Conservation (phyloP, 2,888 invertebrate species). For the Empis stercorea region DNA sequence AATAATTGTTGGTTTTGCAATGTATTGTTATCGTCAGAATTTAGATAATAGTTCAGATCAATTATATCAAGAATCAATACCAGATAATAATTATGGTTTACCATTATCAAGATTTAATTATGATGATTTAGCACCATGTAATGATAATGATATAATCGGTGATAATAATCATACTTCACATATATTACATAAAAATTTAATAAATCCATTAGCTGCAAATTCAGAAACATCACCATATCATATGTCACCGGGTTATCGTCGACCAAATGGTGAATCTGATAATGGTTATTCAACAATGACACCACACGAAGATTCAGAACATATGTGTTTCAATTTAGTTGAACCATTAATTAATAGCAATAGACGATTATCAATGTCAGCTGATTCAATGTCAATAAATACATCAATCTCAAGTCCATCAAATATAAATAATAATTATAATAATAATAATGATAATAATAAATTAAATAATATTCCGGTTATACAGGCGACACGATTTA, state of each 20-base stretch:
- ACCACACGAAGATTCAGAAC: slow-evolving; percentile 80
- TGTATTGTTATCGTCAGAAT: slow-evolving; percentile 72
- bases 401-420: slow-evolving; percentile 39
- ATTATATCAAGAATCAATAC: slow-evolving; percentile 40
- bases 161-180: slow-evolving; percentile 34
- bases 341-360: slow-evolving; percentile 46
- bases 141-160: slow-evolving; percentile 37
- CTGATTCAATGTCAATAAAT: slow-evolving; percentile 44
- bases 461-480: slow-evolving; percentile 10
- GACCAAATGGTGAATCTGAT: slow-evolving; percentile 60
- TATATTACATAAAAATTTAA: slow-evolving; percentile 41
- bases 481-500: slow-evolving; percentile 35
- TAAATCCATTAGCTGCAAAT: slow-evolving; percentile 48
- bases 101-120: slow-evolving; percentile 61
- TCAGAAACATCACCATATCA: slow-evolving; percentile 68
- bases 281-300: slow-evolving; percentile 94
- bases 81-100: slow-evolving; percentile 44
- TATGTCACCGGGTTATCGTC: slow-evolving; percentile 61
- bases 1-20: slow-evolving; percentile 64
- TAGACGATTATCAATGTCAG: slow-evolving; percentile 41
- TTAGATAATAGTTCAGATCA: slow-evolving; percentile 34
- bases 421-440: slow-evolving; percentile 17
- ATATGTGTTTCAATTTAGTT: slow-evolving; percentile 59
- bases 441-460: slow-evolving; percentile 1
- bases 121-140: slow-evolving; percentile 46